A percentile compares a stretch with the other conserved stretches of the same genome.
phyloP scores from a whole-genome alignment of 2,113 vertebrate species.

The Heloderma charlesbogerti region DNA sequence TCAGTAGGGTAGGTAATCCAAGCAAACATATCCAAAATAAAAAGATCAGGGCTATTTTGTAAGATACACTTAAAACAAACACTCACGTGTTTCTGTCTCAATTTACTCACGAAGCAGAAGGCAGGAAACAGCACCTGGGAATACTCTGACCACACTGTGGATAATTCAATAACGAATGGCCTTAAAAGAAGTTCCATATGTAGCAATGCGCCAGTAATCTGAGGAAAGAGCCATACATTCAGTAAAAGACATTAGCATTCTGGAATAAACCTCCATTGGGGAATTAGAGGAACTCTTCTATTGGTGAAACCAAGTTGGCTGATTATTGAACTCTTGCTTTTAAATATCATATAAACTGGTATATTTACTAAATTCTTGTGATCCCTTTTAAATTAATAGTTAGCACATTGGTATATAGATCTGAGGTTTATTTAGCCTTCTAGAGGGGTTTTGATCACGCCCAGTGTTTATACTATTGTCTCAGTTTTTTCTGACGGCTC shows the following conservation, averaged over 20 bases:
- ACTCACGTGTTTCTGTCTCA: conserved; percentile 46
- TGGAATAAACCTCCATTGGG: background rate
- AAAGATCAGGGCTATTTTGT: conserved; percentile 44
- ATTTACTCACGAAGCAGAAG: conserved; percentile 39
- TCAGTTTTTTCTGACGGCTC: background rate
- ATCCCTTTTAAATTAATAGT: background rate
- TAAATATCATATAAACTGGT: background rate
- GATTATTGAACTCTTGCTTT: conserved; percentile 2
- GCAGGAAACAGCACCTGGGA: conserved; percentile 38
- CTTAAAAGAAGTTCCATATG: conserved; percentile 69
- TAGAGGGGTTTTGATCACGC: background rate
- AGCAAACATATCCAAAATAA: conserved; percentile 18
- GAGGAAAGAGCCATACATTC: conserved; percentile 27
- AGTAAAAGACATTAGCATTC: conserved; percentile 1
- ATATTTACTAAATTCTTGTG: background rate
- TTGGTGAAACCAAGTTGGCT: conserved; percentile 14
- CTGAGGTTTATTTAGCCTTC: background rate
- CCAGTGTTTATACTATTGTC: background rate
- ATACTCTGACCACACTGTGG: conserved; percentile 37
- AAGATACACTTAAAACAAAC: conserved; percentile 55
- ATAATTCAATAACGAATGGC: conserved; percentile 51
- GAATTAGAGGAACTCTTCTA: background rate
- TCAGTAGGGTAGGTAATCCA: conserved; percentile 38
- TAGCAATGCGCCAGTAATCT: conserved; percentile 58
- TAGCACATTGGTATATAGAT: background rate